Evolutionary conservation across 2,113 vertebrate genomes (phyloP), one percentile per base, ranked within the genome.

Genomic region (Leucopsar rothschildi): DNA sequence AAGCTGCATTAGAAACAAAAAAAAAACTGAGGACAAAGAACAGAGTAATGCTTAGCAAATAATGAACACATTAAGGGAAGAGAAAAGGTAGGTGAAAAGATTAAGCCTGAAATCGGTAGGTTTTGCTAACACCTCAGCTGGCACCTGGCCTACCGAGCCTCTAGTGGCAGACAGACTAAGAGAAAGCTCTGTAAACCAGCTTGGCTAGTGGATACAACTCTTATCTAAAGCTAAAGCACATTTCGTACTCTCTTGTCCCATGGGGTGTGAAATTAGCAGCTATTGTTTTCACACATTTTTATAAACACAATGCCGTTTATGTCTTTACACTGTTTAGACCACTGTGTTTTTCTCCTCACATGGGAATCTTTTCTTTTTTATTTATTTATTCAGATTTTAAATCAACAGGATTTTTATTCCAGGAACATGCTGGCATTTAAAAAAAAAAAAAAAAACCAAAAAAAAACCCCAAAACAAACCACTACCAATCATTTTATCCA

Each of bases 1-100:
- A 97, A 98, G 98, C 98, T 98, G 98, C 98, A 98, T 98, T 98
- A 98, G 97, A 98, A 98, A 99, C 98, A 98, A 97, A 97, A 97
- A 97, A 76, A 61, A 75, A 75, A 72, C 11, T 2, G 47, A 96
- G 95, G 97, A 99, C 98, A 99, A 99, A 99, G 99, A 98, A 96
- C 70, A 93, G 96, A 97, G 97, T 97, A 98, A 97, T 96, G 97
- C 97, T 97, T 92, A 84, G 96, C 97, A 98, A 98, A 99, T 99
- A 99, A 99, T 99, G 98, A 99, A 98, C 98, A 98, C 97, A 97
- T 98, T 98, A 98, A 96, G 57, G 73, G 91, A 97, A 97, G 86
- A 98, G 97, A 99, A 99, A 98, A 98, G 98, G 98, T 98, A 99
- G 99, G 99, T 99, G 98, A 99, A 98, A 97, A 99, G 99, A 99